phyloP scores from a whole-genome alignment of 2,888 invertebrate species.

The Leptinotarsa haldemani region DNA sequence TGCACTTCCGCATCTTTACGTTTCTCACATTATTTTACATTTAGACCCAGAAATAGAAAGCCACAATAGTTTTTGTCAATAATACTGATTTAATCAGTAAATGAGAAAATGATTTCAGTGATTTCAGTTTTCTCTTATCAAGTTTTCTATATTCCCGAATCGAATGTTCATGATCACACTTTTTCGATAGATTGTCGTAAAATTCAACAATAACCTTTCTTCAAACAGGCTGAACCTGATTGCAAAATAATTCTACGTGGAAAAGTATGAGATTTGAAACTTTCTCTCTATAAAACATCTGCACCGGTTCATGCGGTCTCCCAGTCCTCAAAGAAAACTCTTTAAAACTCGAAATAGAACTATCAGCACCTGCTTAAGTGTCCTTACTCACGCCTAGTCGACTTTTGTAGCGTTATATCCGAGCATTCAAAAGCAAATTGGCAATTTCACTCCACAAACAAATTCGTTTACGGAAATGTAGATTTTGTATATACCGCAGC shows the following conservation, averaged over 20 bases:
- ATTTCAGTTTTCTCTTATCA: too few relatives aligned
- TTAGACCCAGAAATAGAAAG: too few relatives aligned
- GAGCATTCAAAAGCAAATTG: constrained; percentile 50
- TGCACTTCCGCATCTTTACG: too few relatives aligned
- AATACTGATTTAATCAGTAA: too few relatives aligned
- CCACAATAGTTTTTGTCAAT: too few relatives aligned
- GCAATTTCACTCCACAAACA: constrained; percentile 61
- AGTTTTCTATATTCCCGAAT: too few relatives aligned
- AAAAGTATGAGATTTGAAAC: background rate
- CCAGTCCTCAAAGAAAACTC: constrained; percentile 4
- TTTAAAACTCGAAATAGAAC: constrained; percentile 17
- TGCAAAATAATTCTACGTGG: background rate
- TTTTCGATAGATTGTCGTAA: too few relatives aligned
- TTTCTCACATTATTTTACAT: too few relatives aligned
- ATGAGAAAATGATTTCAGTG: too few relatives aligned
- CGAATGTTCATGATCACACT: too few relatives aligned
- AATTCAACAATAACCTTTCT: too few relatives aligned
- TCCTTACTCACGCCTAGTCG: constrained; percentile 19
- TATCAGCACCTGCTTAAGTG: constrained; percentile 18
- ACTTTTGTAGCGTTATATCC: constrained; percentile 27
- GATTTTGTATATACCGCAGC: constrained; percentile 57
- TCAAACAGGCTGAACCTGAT: too few relatives aligned
- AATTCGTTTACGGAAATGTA: constrained; percentile 59
- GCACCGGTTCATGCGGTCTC: background rate
- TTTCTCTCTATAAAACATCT: background rate